Evolutionary conservation across 2,797 vertebrate genomes (phyloP), one percentile per base, ranked within the genome.

Genomic region (Luscinia luscinia): DNA sequence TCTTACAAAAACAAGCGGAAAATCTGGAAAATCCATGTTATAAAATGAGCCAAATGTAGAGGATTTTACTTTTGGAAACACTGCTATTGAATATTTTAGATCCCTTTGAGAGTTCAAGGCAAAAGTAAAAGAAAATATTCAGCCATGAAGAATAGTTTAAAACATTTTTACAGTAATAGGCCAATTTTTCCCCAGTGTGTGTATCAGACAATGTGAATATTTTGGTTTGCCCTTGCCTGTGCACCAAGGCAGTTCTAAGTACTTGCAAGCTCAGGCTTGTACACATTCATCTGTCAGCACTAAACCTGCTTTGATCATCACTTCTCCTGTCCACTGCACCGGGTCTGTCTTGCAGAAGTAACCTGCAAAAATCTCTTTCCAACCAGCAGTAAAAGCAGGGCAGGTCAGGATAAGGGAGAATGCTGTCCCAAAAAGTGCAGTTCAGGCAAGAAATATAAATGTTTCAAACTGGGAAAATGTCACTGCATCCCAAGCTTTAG

Each of bases 51-150:
- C 49, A 85, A 14, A 24, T 16, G 12, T 24, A 78, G 40, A 74
- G 75, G 40, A 81, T 79, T 92, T 89, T 84, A 51, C 27, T 76
- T 94, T 86, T 91, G 69, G 40, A 87, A 89, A 87, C 24, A 21
- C 5, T 36, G 20, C 5, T 92, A 52, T 26, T 54, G 30, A 74
- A 72, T 46, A 6, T 43, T 87, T 94, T 73, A 74, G 23, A 79
- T 63, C 15, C 28, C 20, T 76, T 49, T 2, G 5, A 70, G 27
- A 88, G 27, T 28, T 79, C 43, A 93, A 81, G 15, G 6, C 7
- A 19, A 34, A 58, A 73, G 11, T 19, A 76, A 82, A 27, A 76
- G 86, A 49, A 23, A 26, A 17, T 74, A 90, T 16, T 40, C 30
- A 81, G 63, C 36, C 57, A 52, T 15, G 22, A 85, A 80, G 34